Evolutionary conservation across 37 sponge, comb jelly and placozoan genomes (phyloP), one percentile per base, ranked within the genome.

Genomic region (Cliona cf. orientalis): DNA sequence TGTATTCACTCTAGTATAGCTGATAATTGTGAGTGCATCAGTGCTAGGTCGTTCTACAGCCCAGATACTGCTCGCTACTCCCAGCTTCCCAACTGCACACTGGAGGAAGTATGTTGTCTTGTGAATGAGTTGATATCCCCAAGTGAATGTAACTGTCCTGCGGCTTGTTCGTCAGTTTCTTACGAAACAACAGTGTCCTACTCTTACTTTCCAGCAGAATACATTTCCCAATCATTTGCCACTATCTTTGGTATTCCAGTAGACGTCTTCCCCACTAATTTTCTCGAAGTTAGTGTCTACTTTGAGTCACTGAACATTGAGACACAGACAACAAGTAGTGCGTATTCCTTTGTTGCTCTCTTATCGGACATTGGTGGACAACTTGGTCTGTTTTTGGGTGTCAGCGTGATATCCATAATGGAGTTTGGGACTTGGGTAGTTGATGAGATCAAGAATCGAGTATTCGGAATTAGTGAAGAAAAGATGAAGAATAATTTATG

Each of bases 361-460:
- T 46, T 81, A 17, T 65, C 82, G 5, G 82, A 87, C 42, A 58
- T 87, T 61, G 88, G 88, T 0, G 81, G 82, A 21, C 75, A 80
- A 19, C 21, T 87, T 44, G 77, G 88, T 2, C 68, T 80, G 46
- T 87, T 87, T 58, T 66, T 80, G 3, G n/a, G n/a, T n/a, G n/a
- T n/a, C n/a, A n/a, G n/a, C n/a, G n/a, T n/a, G n/a, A n/a, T n/a
- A n/a, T n/a, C n/a, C n/a, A n/a, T n/a, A n/a, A n/a, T n/a, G n/a
- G n/a, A n/a, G n/a, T n/a, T n/a, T n/a, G n/a, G n/a, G n/a, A n/a
- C n/a, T n/a, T n/a, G n/a, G n/a, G n/a, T n/a, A n/a, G n/a, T n/a
- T n/a, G n/a, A n/a, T n/a, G n/a, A n/a, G n/a, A n/a, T n/a, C n/a
- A n/a, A n/a, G n/a, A n/a, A n/a, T n/a, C n/a, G n/a, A n/a, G n/a